Conservation (phyloP, 2,888 invertebrate species). For the Diarsia mendica region DNA sequence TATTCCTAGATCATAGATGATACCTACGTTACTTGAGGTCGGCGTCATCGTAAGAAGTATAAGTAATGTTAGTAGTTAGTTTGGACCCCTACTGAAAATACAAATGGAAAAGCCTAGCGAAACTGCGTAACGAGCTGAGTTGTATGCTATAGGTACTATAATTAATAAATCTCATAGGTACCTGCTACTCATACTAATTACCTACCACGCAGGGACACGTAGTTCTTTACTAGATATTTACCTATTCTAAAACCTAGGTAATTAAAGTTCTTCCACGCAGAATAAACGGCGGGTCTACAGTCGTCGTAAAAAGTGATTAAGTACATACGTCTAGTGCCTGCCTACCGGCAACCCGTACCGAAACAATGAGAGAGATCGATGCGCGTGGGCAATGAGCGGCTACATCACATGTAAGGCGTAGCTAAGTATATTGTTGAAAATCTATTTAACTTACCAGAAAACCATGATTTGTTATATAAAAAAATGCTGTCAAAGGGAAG, state of each 20-base stretch:
- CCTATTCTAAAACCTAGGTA: slow-evolving; percentile 10
- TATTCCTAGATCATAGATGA: neutral
- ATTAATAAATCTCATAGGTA: too few species aligned
- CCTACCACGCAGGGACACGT: neutral
- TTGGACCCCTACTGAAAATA: slow-evolving; percentile 1
- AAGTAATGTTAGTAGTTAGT: neutral
- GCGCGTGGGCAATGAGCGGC: slow-evolving; percentile 79
- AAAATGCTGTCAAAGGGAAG: neutral
- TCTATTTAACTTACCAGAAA: neutral
- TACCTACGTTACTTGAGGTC: neutral
- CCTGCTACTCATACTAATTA: neutral
- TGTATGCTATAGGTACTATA: too few species aligned
- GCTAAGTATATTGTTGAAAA: slow-evolving; percentile 29
- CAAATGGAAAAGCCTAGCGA: too few species aligned
- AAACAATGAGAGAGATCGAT: slow-evolving; percentile 83
- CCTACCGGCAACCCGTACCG: slow-evolving; percentile 47
- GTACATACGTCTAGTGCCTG: slow-evolving; percentile 62
- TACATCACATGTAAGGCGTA: slow-evolving; percentile 39
- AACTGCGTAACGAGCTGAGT: neutral
- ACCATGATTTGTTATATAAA: neutral
- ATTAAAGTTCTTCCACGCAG: slow-evolving; percentile 45
- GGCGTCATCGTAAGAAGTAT: neutral
- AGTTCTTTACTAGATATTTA: neutral
- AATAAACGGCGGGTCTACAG: slow-evolving; percentile 64
- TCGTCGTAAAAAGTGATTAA: slow-evolving; percentile 68